Conservation (phyloP, 2,797 vertebrate species). For the Acestrorhynchus altus region DNA sequence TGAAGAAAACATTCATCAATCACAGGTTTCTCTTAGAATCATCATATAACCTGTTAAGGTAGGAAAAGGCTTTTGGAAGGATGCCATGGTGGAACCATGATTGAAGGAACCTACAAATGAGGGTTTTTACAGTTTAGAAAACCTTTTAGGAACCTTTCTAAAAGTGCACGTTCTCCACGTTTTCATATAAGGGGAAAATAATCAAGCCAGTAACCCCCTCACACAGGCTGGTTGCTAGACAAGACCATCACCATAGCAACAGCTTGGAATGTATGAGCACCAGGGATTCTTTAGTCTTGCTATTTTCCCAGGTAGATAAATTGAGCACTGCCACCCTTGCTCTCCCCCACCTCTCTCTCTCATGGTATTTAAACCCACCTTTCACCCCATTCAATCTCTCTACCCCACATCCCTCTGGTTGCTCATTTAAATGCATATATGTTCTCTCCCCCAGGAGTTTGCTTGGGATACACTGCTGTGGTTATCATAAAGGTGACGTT, state of each 20-base stretch:
- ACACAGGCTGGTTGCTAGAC: conserved; percentile 53
- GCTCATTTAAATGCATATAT: conserved; percentile 45
- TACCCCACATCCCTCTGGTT: not conserved
- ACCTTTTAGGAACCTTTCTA: not conserved
- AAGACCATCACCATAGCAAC: conserved; percentile 74
- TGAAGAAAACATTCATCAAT: no score
- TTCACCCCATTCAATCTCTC: conserved; percentile 17
- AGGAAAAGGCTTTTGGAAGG: no score
- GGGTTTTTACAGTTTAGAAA: not conserved
- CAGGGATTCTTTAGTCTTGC: conserved; percentile 55
- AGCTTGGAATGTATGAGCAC: conserved; percentile 55
- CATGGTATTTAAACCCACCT: conserved; percentile 16
- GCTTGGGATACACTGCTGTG: conserved; percentile 18
- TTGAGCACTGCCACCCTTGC: conserved; percentile 44
- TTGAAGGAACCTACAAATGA: no score
- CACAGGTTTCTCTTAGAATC: no score
- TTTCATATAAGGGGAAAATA: conserved; percentile 44
- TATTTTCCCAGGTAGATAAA: conserved; percentile 75
- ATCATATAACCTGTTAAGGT: no score
- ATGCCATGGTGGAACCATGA: no score
- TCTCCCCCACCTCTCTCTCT: conserved; percentile 30
- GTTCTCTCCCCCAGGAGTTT: conserved; percentile 21
- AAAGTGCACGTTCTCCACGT: conserved; percentile 48
- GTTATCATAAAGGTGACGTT: conserved; percentile 14
- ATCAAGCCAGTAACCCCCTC: conserved; percentile 33